Evolutionary conservation across 2,888 invertebrate genomes (phyloP).

Genomic region (Hypercompe scribonia): DNA sequence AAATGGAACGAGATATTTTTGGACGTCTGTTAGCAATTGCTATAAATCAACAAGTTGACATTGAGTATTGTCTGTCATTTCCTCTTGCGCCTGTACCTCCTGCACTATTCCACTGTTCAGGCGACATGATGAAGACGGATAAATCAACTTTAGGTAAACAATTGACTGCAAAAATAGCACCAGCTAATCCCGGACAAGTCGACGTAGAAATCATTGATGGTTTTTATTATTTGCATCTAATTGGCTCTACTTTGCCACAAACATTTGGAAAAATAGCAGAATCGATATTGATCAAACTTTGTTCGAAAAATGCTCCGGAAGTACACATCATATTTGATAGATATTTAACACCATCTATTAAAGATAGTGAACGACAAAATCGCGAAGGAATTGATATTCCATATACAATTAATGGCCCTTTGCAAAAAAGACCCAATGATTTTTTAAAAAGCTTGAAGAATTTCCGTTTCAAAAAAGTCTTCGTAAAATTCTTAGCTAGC

Average conservation of each 20-base stretch:
- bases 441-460: no score
- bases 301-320: no score
- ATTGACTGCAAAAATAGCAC: slow-evolving; percentile 14
- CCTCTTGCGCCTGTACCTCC: slow-evolving; percentile 42
- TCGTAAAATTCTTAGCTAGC: slow-evolving; percentile 52
- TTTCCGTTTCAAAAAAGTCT: slow-evolving; percentile 56
- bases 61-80: slow-evolving; percentile 54
- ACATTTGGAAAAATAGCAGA: background rate
- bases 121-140: slow-evolving; percentile 19
- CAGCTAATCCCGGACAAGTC: slow-evolving; percentile 25
- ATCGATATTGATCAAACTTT: no score
- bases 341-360: no score
- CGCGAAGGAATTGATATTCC: slow-evolving; percentile 33
- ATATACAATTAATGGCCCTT: slow-evolving; percentile 31
- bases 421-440: slow-evolving; percentile 53
- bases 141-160: slow-evolving; percentile 22
- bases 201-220: slow-evolving; percentile 48
- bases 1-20: no score
- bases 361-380: no score
- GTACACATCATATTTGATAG: no score
- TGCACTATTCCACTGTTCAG: slow-evolving; percentile 24
- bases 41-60: slow-evolving; percentile 54
- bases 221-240: slow-evolving; percentile 42
- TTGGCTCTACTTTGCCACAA: slow-evolving; percentile 29
- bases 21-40: no score